Evolutionary conservation across 2,888 invertebrate genomes (phyloP).

Genomic region (Melanophora roralis): DNA sequence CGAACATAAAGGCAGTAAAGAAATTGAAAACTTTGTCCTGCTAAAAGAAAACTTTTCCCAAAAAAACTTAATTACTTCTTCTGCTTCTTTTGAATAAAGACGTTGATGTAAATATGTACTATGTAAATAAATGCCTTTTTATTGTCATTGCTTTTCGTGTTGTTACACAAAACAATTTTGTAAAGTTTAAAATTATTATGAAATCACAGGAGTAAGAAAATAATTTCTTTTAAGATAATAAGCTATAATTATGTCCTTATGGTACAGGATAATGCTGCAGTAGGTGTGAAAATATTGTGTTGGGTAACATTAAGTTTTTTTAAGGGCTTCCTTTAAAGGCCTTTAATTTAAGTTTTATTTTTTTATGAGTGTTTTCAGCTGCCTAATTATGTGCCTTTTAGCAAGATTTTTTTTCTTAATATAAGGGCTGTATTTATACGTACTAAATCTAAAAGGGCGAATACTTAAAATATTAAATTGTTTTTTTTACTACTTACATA

Average conservation of each 20-base stretch:
- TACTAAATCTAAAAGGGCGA: too few species aligned
- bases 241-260: background rate
- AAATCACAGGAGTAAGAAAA: background rate
- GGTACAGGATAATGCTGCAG: background rate
- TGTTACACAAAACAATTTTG: background rate
- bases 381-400: too few species aligned
- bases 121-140: too few species aligned
- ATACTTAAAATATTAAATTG: too few species aligned
- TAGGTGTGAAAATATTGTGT: background rate
- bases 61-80: background rate
- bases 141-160: background rate
- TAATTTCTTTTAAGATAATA: background rate
- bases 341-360: too few species aligned
- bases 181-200: background rate
- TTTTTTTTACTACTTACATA: too few species aligned
- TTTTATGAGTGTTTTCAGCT: too few species aligned
- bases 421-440: too few species aligned
- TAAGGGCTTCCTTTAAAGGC: background rate
- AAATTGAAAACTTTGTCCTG: slow-evolving; percentile 31
- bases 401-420: too few species aligned
- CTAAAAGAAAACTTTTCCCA: background rate
- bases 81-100: background rate
- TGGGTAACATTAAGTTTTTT: background rate
- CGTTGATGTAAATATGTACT: background rate
- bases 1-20: slow-evolving; percentile 10